Base-by-base conservation (phyloP, 1,140 invertebrate genomes). In the Aphis craccivora region DNA sequence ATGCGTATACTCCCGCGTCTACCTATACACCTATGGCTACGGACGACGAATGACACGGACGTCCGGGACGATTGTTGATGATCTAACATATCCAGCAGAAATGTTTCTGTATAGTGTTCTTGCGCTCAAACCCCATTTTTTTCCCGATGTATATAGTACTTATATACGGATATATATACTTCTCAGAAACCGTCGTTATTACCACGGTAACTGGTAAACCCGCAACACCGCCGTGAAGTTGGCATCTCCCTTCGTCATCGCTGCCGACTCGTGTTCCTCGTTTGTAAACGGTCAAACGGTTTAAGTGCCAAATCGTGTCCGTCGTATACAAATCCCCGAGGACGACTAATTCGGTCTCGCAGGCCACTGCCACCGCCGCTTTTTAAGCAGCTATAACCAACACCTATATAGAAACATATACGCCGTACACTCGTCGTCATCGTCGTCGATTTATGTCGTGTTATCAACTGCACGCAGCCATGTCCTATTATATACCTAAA, bases 261-360 rank as follows among this genome's bases (percentile, higher is more conserved):
- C 18, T n/a, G 14, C 84, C 84, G 25, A 25, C 43, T 45, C 86
- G 45, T 51, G 86, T 87, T 9, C 30, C 30, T 87, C 43, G 48
- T 87, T 87, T 87, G 86, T 87, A 87, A 87, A 87, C 86, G 86
- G 86, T 48, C 86, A 48, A 76, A 87, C 86, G 43, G 45, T 87
- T 23, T 87, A 87, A 87, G 86, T 87, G 86, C 86, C 86, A 51
- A 87, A 35, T 87, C 86, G 45, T 87, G 86, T 87, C 84, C 84
- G 25, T 18, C 84, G 40, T 11, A 87, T n/a, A 86, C 25, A 20
- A 87, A 87, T 48, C 45, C 86, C 86, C 86, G 30, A 48, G 86
- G 45, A 87, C 86, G 86, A 45, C 86, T 87, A 87, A 87, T 87
- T 87, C 14, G 30, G 43, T 87, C 86, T 48, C 45, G 30, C 45